Base-by-base conservation (phyloP, 1,140 invertebrate genomes). In the Bombus superbus region DNA sequence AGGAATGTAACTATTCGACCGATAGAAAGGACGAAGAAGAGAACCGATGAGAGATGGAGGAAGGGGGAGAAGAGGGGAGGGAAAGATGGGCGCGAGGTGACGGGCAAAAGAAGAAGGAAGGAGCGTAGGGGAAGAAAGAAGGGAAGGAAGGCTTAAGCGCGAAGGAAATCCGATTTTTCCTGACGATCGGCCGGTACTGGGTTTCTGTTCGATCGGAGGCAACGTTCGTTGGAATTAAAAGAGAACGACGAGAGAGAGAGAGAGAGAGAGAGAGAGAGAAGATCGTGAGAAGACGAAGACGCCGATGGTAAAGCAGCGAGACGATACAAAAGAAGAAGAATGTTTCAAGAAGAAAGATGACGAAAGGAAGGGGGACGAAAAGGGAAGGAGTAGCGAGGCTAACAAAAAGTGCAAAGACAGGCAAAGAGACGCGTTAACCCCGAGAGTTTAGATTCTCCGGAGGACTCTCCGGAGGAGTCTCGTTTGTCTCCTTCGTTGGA, bases 401-500 rank as follows among this genome's bases (percentile, higher is more conserved):
- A 47, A 77, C 74, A 69, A 69, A 80, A 87, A 74, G 62, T 22
- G 85, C 47, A 86, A 66, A 83, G 68, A 59, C 47, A 68, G 71
- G 72, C 66, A 57, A 59, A 86, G 85, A 87, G 69, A 72, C 81
- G 77, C 77, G 82, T 79, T 76, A 81, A 85, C 77, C 68, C 77
- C 72, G 59, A 75, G 74, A 82, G 87, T 89, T 88, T 81, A 89
- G 88, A 89, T 88, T 89, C 88, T 89, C 74, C 35, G 35, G 81
- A 88, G 86, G 81, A 87, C 86, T 87, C 79, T 87, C 40, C 32
- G 69, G 73, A 74, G 71, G n/a, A 66, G 64, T 71, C 78, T 86
- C 75, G 83, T 89, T 89, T 88, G 75, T 89, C 88, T 89, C 88
- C 84, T 85, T 89, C 80, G 76, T 89, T 89, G 62, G 79, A 85